These are phyloP conservation scores for Euzetes globulus DNA, from an alignment of 2,888 invertebrate genomes.

Conservation along the genomic window DNA sequence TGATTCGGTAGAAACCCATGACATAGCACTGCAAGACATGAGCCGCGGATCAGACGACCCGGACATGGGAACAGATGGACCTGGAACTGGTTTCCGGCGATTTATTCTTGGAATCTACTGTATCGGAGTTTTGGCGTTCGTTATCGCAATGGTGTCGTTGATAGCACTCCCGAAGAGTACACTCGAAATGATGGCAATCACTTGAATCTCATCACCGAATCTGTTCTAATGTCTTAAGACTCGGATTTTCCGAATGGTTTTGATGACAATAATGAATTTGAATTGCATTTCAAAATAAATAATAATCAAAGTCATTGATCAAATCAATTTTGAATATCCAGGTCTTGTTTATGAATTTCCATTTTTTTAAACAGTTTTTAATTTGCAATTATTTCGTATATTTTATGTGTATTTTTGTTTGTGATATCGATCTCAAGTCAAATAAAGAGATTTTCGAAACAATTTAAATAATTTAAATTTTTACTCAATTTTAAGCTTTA, in stretches of 20 bases:
- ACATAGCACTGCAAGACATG: slow-evolving; percentile 35
- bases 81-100: slow-evolving; percentile 71
- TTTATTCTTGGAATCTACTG: slow-evolving; percentile 69
- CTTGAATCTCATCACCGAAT: not conserved
- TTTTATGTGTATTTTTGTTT: not conserved
- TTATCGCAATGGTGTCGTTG: slow-evolving; percentile 59
- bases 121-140: slow-evolving; percentile 61
- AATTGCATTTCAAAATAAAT: no score
- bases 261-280: no score
- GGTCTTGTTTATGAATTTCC: no score
- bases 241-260: not conserved
- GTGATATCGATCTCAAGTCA: slow-evolving; percentile 15
- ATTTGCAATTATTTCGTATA: not conserved
- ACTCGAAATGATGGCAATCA: slow-evolving; percentile 16
- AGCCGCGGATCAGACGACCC: not conserved
- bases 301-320: no score
- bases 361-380: no score
- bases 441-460: not conserved
- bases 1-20: slow-evolving; percentile 29
- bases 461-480: no score
- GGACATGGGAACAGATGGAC: slow-evolving; percentile 45
- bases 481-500: no score
- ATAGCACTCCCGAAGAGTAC: slow-evolving; percentile 16
- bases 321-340: no score
- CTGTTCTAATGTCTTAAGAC: not conserved